Base-by-base conservation (phyloP, 2,888 invertebrate species). In the Actias luna region DNA sequence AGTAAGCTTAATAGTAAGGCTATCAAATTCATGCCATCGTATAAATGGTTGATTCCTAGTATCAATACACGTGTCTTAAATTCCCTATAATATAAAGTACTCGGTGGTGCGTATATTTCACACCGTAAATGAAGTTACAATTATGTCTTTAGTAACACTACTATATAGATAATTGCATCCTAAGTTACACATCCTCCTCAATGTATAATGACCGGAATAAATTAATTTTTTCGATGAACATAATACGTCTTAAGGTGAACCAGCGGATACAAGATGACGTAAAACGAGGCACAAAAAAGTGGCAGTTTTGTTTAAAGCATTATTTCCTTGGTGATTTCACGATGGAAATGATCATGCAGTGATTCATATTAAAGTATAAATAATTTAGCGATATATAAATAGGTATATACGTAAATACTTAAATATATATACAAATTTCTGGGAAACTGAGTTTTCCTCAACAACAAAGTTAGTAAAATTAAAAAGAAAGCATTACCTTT, bases 251-350 rank as follows among this genome's bases (percentile, higher is more conserved):
- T 57, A 31, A 57, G 39, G 16, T 29, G n/a, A 39, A 46, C 39
- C 42, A 36, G 39, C 63, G 59, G 59, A 55, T 63, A 55, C 52
- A 12, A 25, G 25, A 39, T 63, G 63, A 59, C 55, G 59, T 59
- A 50, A 59, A 59, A 52, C 14, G 39, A 42, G 36, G 59, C 22
- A 35, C 59, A 63, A 63, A 63, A 60, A 63, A 60, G 58, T 50
- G 63, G 58, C 58, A 42, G 58, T 58, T 60, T 57, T 63, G 58
- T 55, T 60, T 36, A 63, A 63, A 46, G 22, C 35, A 58, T 60
- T 31, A 60, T 60, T 60, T 60, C 63, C 60, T 63, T 16, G 57
- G 18, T 60, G 35, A 58, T 58, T 63, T 63, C 60, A 60, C 36
- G 52, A 27, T 55, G 60, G 16, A 33, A 27, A 60, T 60, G 29